These are phyloP conservation scores for Thereva nobilitata DNA, from an alignment of 2,888 invertebrate species.

Conservation along the genomic window DNA sequence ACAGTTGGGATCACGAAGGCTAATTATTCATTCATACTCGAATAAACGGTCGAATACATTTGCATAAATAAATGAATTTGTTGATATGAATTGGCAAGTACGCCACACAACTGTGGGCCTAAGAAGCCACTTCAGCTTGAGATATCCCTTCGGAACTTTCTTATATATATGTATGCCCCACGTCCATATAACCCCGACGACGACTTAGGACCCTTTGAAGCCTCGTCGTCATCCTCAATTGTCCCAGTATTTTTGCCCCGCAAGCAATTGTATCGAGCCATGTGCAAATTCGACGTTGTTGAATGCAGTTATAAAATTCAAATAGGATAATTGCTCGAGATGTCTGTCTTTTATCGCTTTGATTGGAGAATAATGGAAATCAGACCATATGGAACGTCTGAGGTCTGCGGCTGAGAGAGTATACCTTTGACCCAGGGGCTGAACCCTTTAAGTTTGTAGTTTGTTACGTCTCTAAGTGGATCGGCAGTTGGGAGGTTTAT, in stretches of 20 bases:
- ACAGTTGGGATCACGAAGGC: slow-evolving; percentile 16
- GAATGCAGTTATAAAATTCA: slow-evolving; percentile 30
- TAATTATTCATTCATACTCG: slow-evolving; percentile 23
- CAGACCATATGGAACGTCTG: slow-evolving; percentile 14
- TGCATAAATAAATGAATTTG: slow-evolving; percentile 23
- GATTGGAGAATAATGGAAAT: slow-evolving; percentile 35
- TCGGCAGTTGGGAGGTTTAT: too few species aligned
- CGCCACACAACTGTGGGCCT: neutral
- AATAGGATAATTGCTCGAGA: slow-evolving; percentile 27
- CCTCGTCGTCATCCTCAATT: too few species aligned
- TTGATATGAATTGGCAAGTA: slow-evolving; percentile 22
- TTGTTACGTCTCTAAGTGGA: neutral
- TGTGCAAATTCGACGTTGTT: neutral
- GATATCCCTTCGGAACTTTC: slow-evolving; percentile 9
- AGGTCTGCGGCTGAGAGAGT: neutral
- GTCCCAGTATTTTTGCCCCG: slow-evolving; percentile 5
- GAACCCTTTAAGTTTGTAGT: too few species aligned
- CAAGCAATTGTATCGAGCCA: neutral
- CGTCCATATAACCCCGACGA: too few species aligned
- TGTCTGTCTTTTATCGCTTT: slow-evolving; percentile 32
- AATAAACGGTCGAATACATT: slow-evolving; percentile 4
- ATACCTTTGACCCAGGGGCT: slow-evolving; percentile 22
- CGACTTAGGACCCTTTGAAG: too few species aligned
- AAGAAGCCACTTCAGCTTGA: slow-evolving; percentile 1
- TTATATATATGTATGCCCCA: neutral